Percentiles rank a stretch among this genome's conserved stretches.
These are phyloP conservation scores for Fulmarus glacialis DNA, from an alignment of 2,113 vertebrate species.

Conservation along the genomic window DNA sequence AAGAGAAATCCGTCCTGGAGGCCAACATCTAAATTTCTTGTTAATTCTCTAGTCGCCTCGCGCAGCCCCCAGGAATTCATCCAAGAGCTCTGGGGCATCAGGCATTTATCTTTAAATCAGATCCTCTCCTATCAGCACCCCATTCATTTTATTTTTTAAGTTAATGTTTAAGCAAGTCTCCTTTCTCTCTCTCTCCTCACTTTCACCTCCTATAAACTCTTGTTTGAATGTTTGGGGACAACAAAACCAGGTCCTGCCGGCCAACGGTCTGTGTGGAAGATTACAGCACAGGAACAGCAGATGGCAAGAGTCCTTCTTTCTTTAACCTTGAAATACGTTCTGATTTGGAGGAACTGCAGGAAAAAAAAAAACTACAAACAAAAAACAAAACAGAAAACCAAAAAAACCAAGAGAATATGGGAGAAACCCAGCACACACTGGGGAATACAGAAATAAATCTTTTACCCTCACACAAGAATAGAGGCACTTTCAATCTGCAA, in stretches of 20 bases:
- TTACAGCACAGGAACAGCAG: not conserved
- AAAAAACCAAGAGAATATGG: not conserved
- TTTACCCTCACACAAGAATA: not conserved
- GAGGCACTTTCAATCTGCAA: not conserved
- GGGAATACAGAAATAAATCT: not conserved
- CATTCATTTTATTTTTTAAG: not conserved
- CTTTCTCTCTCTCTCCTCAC: not conserved
- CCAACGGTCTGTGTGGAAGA: rapidly evolving
- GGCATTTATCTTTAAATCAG: not conserved
- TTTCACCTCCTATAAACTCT: not conserved
- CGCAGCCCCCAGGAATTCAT: not conserved
- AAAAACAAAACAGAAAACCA: not conserved
- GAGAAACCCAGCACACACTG: not conserved
- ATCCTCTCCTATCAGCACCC: not conserved
- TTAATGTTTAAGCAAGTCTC: not conserved
- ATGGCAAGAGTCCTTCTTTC: not conserved
- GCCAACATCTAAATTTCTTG: not conserved
- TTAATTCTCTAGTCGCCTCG: not conserved
- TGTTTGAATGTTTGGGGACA: not conserved
- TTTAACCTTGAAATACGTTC: not conserved
- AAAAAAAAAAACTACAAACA: not conserved
- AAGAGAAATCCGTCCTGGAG: not conserved
- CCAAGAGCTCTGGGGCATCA: not conserved
- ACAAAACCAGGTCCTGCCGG: not conserved
- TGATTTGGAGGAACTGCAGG: not conserved